Base-by-base conservation (phyloP, 2,797 vertebrate species). In the Kryptolebias ocellatus region DNA sequence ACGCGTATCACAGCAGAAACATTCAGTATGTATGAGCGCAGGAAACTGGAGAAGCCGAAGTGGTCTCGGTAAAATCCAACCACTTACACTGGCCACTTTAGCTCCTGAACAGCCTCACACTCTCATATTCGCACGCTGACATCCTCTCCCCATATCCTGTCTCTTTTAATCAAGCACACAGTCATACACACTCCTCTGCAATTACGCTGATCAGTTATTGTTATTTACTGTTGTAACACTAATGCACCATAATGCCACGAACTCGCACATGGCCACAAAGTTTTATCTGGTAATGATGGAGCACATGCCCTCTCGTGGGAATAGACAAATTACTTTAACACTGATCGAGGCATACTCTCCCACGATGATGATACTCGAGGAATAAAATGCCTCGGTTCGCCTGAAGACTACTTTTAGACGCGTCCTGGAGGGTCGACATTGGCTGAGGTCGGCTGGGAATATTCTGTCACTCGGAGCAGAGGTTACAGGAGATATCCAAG, bases 341-440 rank as follows among this genome's bases (percentile, higher is more conserved):
- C 42, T 37, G 31, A n/a, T 24, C 44, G 17, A 5, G 6, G 58
- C 17, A 39, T 12, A 60, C 49, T 81, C 81, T 87, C 81, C 80
- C 81, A 84, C 45, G 18, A 65, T 55, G 63, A 52, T 16, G 50
- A 76, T 72, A 47, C 71, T 76, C 66, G 66, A 76, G 75, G 71
- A 65, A 73, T 8, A 67, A 81, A 84, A 79, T 57, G 53, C 62
- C 73, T 72, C 8, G 3, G 81, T 89, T 79, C 0, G 18, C 42
- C 66, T 4, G 27, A 80, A 67, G 73, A 79, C 84, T 79, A 83
- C 80, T 89, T 91, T 89, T 90, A 84, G 87, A 76, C 53, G 62
- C 61, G 49, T 79, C 78, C 50, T 20, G 76, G 68, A 72, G 80
- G 83, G 64, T 80, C 28, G 53, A 73, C 86, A 86, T 90, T 50